Evolutionary conservation across 2,888 invertebrate genomes (phyloP), one percentile per base, ranked within the genome.

Genomic region (Meloe dianella): DNA sequence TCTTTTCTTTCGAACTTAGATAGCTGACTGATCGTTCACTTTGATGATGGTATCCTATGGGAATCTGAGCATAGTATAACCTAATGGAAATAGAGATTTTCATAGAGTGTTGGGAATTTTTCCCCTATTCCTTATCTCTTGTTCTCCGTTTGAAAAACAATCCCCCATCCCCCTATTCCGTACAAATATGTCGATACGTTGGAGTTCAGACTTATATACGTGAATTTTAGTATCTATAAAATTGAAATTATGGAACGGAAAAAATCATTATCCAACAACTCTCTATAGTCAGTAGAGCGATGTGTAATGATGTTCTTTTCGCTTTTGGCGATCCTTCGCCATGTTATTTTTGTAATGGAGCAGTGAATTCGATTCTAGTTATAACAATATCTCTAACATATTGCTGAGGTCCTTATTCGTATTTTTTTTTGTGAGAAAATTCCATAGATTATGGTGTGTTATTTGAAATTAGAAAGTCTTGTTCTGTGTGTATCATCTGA

Each of bases 171-270:
- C 20, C 47, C n/a, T n/a, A 4, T 35, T 35, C 12, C 9, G 7
- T 20, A 9, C 3, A 20, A 20, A 47, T 8, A 47, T 51, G 24
- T 54, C 22, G 22, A 24, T 54, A 24, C 3, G 2, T 22, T 24
- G 5, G 24, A 24, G 24, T 54, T 6, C 12, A 22, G 54, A 24
- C 22, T 54, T 22, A 54, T 54, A 54, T 54, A 60, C 60, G 60
- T 58, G 72, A 74, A 71, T 74, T 73, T 72, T 70, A 73, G 71
- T 72, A 60, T 71, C 74, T 64, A 72, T 75, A 76, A 74, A 75
- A 74, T 75, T 71, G 75, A 73, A 75, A 76, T 76, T 74, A 74
- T 73, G 74, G 70, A 73, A 70, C 67, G 70, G 73, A 72, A 75
- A n/a, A 73, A 74, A 73, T 68, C 71, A 73, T 73, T 74, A 73